phyloP scores from a whole-genome alignment of 2,888 invertebrate species.

The Heliconius aoede region DNA sequence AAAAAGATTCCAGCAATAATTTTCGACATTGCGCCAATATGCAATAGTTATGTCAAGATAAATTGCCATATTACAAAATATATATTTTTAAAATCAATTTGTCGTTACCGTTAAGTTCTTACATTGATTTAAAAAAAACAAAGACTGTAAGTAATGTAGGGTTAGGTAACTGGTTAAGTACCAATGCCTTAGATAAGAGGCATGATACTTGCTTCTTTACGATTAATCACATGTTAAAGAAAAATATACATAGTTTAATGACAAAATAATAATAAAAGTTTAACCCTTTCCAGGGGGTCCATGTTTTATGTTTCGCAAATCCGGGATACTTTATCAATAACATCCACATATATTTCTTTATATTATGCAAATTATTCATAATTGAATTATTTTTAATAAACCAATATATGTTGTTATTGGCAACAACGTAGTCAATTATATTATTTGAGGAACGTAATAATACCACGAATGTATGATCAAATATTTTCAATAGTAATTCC shows the following conservation, averaged over 20 bases:
- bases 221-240: background rate
- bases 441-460: background rate
- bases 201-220: background rate
- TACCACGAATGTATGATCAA: background rate
- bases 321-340: no score
- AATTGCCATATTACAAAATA: no score
- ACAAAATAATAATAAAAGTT: background rate
- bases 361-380: no score
- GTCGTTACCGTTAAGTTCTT: background rate
- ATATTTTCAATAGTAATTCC: background rate
- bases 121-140: background rate
- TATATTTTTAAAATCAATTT: no score
- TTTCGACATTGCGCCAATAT: no score
- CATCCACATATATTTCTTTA: no score
- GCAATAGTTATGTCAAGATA: no score
- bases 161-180: no score
- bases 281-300: background rate
- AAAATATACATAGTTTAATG: slow-evolving; percentile 17
- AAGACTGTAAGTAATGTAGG: no score
- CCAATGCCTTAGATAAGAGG: no score
- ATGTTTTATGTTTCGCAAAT: background rate
- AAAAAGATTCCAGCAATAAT: background rate
- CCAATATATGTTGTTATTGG: background rate
- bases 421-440: background rate
- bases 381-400: no score